Conservation (phyloP, 2,113 vertebrate genomes). For the Phaethon lepturus region DNA sequence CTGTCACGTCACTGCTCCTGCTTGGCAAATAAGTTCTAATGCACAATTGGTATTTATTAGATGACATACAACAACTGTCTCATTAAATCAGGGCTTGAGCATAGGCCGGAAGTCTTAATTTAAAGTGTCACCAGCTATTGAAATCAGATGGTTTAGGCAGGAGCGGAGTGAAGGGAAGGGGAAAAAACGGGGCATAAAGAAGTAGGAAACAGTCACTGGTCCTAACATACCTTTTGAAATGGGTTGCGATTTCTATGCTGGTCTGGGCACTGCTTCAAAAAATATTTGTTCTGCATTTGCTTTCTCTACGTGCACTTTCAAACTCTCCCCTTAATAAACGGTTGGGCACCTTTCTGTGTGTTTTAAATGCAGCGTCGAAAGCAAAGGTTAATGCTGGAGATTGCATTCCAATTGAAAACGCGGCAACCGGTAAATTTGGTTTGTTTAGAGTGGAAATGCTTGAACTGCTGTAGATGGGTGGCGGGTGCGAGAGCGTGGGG, state of each 20-base stretch:
- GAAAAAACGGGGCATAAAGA: not conserved
- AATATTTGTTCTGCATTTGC: not conserved
- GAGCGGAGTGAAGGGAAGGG: not conserved
- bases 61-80: conserved; percentile 61
- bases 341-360: conserved; percentile 33
- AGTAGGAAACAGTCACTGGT: not conserved
- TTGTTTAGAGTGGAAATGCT: conserved; percentile 73
- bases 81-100: conserved; percentile 44
- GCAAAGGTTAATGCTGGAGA: conserved; percentile 83
- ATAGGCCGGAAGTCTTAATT: conserved; percentile 46
- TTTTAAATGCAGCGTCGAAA: conserved; percentile 61
- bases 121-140: conserved; percentile 43
- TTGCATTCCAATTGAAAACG: conserved; percentile 80
- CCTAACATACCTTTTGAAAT: not conserved
- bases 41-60: conserved; percentile 57
- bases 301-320: not conserved
- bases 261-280: not conserved
- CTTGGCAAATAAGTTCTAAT: not conserved
- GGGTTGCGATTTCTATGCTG: not conserved
- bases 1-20: not conserved
- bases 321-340: not conserved
- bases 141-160: not conserved
- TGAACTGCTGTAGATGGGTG: conserved; percentile 77
- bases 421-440: conserved; percentile 43
- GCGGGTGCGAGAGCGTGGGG: conserved; percentile 67